Conservation (phyloP, 1,140 invertebrate species). For the Batillaria attramentaria region DNA sequence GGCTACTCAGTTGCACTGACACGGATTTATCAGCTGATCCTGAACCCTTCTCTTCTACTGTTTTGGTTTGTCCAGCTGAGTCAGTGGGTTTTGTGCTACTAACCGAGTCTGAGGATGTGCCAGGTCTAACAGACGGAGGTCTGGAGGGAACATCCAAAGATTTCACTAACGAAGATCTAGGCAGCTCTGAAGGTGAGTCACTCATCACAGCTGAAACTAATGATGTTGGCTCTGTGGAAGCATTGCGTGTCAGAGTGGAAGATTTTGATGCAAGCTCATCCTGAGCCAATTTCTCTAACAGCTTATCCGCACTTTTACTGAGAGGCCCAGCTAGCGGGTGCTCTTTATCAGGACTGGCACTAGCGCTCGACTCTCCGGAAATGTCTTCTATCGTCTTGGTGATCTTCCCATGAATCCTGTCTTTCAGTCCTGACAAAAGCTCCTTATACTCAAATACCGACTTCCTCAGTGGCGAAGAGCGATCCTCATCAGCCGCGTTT, state of each 20-base stretch:
- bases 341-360: conserved; percentile 49
- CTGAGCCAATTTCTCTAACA: background rate
- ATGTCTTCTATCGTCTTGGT: conserved; percentile 61
- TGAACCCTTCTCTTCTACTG: conserved; percentile 21
- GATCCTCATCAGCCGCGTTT: conserved; percentile 43
- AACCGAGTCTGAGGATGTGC: background rate
- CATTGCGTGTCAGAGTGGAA: too few species aligned
- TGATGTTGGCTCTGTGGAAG: too few species aligned
- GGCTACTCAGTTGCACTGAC: too few species aligned
- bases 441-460: conserved; percentile 46
- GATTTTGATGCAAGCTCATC: background rate
- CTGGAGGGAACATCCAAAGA: too few species aligned
- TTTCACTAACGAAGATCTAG: too few species aligned
- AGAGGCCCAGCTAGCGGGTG: conserved; percentile 14
- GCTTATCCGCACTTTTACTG: background rate
- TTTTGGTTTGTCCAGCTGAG: too few species aligned
- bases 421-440: conserved; percentile 53
- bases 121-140: background rate
- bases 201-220: too few species aligned
- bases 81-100: background rate
- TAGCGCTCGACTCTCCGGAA: conserved; percentile 52
- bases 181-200: too few species aligned
- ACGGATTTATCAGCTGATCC: too few species aligned
- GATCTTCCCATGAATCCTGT: conserved; percentile 53
- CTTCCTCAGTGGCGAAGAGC: conserved; percentile 39